These are phyloP conservation scores for Cephus runcator DNA, from an alignment of 2,888 invertebrate species.

Conservation along the genomic window DNA sequence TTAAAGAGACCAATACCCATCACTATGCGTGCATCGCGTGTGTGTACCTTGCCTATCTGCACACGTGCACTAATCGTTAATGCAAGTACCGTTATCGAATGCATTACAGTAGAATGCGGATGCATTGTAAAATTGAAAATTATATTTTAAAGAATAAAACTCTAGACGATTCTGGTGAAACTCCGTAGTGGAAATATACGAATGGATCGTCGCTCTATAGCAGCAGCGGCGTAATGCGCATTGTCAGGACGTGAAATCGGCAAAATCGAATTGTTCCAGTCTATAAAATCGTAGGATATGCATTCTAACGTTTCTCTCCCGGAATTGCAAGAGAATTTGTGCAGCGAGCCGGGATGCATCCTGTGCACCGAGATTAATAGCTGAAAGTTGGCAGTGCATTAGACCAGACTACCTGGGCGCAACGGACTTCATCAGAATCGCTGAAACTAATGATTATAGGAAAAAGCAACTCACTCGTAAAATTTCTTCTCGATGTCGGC, in stretches of 20 bases:
- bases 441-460: background rate
- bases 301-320: background rate
- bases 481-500: constrained; percentile 93
- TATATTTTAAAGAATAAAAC: background rate
- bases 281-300: background rate
- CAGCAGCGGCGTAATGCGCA: background rate
- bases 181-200: background rate
- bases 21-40: background rate
- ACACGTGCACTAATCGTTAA: background rate
- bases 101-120: background rate
- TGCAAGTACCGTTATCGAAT: background rate
- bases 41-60: too few species aligned
- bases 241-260: background rate
- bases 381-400: background rate
- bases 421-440: background rate
- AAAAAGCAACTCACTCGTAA: constrained; percentile 82
- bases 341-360: background rate
- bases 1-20: background rate
- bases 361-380: background rate
- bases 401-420: background rate
- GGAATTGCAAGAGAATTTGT: background rate
- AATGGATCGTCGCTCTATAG: background rate
- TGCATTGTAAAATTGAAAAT: background rate
- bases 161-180: background rate
- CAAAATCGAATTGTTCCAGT: background rate